Conservation (phyloP, 2,113 vertebrate species). For the rabbit (Oryctolagus cuniculus) region mOryCun1.1 NC_091443.1:31466501-31467000, state of each 20-base stretch:
- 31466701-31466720: slow-evolving; percentile 50
- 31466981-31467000: neutral
- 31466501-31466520: slow-evolving; percentile 75
- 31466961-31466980: slow-evolving; percentile 32
- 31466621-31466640: slow-evolving; percentile 66
- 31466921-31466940: slow-evolving; percentile 52
- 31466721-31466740: slow-evolving; percentile 47
- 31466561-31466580: slow-evolving; percentile 49
- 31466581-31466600: slow-evolving; percentile 68
- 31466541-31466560: slow-evolving; percentile 32
- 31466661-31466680: slow-evolving; percentile 57
- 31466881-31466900: slow-evolving; percentile 74
- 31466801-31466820: slow-evolving; percentile 26
- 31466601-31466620: slow-evolving; percentile 30
- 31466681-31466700: slow-evolving; percentile 55
- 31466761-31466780: slow-evolving; percentile 46
- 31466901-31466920: slow-evolving; percentile 6
- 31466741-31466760: neutral
- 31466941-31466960: slow-evolving; percentile 72
- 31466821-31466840: slow-evolving; percentile 38
- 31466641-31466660: slow-evolving; percentile 79
- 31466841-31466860: neutral
- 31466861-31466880: slow-evolving; percentile 73
- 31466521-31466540: slow-evolving; percentile 44
- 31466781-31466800: neutral